phyloP scores from a whole-genome alignment of 2,888 invertebrate genomes.

The Latrodectus elegans region DNA sequence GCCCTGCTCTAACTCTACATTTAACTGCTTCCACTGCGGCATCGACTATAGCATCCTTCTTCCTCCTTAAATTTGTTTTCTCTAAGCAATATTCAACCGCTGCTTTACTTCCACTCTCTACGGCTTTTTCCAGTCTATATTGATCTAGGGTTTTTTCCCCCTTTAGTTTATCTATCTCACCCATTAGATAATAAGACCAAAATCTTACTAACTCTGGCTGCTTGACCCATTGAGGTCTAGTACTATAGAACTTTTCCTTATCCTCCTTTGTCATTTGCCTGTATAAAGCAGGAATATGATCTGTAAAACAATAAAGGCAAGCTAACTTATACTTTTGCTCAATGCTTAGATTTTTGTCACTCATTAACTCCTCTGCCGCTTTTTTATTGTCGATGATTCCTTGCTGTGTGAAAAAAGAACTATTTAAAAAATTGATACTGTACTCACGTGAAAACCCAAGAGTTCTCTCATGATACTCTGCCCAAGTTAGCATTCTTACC shows the following conservation, averaged over 20 bases:
- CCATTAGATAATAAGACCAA: conserved; percentile 33
- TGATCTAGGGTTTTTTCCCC: conserved; percentile 8
- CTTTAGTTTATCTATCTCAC: conserved; percentile 20
- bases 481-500: conserved; percentile 46
- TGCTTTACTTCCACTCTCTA: conserved; percentile 48
- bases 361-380: conserved; percentile 26
- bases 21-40: conserved; percentile 9
- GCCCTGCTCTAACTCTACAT: conserved; percentile 5
- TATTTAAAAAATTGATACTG: conserved; percentile 21
- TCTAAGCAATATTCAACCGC: conserved; percentile 42
- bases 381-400: conserved; percentile 25
- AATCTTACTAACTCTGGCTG: conserved; percentile 26
- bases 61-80: conserved; percentile 22
- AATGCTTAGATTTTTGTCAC: not conserved
- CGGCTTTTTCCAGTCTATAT: conserved; percentile 30
- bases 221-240: not conserved
- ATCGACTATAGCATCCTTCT: conserved; percentile 15
- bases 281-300: conserved; percentile 24
- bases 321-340: conserved; percentile 38
- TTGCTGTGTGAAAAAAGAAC: conserved; percentile 17
- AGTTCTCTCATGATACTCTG: conserved; percentile 28
- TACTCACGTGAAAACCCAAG: conserved; percentile 29
- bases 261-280: conserved; percentile 5
- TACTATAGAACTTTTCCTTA: conserved; percentile 20
- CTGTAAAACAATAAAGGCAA: conserved; percentile 30